Percentiles rank a stretch among this genome's conserved stretches.
These are phyloP conservation scores for Adrianichthys oophorus DNA, from an alignment of 2,797 vertebrate species.

Conservation along the genomic window DNA sequence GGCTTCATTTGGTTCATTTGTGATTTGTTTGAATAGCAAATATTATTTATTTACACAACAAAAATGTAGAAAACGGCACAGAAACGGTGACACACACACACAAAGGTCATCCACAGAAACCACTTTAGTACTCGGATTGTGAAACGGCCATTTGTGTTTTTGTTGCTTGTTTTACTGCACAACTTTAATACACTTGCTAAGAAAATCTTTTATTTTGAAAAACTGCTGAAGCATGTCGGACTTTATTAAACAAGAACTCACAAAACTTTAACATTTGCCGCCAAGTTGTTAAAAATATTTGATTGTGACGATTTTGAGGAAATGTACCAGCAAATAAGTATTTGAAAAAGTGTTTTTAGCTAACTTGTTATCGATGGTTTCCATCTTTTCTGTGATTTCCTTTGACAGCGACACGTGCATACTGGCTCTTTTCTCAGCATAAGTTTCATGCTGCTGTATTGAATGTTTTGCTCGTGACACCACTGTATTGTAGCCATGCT, in stretches of 20 bases:
- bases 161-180: constrained; percentile 51
- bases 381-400: constrained; percentile 53
- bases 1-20: constrained; percentile 34
- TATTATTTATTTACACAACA: constrained; percentile 64
- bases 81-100: constrained; percentile 46
- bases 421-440: constrained; percentile 46
- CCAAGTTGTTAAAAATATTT: constrained; percentile 14
- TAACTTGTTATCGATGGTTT: constrained; percentile 56
- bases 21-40: constrained; percentile 71
- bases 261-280: constrained; percentile 4
- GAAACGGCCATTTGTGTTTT: constrained; percentile 58
- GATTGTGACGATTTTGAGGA: constrained; percentile 25
- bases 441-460: constrained; percentile 55
- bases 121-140: constrained; percentile 65
- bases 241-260: constrained; percentile 11
- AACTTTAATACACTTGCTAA: constrained; percentile 51
- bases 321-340: constrained; percentile 46
- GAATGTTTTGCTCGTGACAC: constrained; percentile 70
- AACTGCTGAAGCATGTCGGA: constrained; percentile 52
- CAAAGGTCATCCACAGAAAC: constrained; percentile 54
- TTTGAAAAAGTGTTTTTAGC: constrained; percentile 38
- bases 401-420: constrained; percentile 37
- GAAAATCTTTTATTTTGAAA: constrained; percentile 16
- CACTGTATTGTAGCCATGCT: constrained; percentile 66
- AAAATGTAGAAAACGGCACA: constrained; percentile 52